Conservation (phyloP, 2,888 invertebrate genomes). For the Luperina testacea region DNA sequence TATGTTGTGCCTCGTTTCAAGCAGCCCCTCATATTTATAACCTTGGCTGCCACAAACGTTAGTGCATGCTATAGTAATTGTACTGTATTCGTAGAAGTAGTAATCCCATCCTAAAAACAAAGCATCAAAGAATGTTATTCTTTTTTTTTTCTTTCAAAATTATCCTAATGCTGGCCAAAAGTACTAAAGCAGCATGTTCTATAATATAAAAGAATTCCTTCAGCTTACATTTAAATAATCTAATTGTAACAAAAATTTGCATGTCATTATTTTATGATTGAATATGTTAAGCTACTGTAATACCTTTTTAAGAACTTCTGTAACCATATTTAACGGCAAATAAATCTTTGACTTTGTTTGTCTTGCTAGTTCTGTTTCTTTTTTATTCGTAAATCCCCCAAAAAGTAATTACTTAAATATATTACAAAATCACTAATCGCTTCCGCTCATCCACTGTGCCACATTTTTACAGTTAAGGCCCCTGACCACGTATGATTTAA, state of each 20-base stretch:
- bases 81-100: no score
- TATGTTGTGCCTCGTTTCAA: no score
- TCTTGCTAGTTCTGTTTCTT: not conserved
- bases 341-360: no score
- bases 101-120: not conserved
- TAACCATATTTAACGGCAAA: no score
- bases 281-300: no score
- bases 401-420: not conserved
- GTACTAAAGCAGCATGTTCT: not conserved
- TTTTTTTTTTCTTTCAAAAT: not conserved
- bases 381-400: not conserved
- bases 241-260: no score
- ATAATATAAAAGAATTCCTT: no score
- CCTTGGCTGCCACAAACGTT: not conserved
- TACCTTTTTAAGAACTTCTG: no score
- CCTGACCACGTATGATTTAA: constrained; percentile 83
- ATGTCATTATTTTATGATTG: no score
- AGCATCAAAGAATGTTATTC: no score
- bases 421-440: constrained; percentile 57
- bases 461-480: constrained; percentile 81
- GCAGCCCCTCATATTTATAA: not conserved
- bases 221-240: no score
- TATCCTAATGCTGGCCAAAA: not conserved
- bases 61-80: not conserved
- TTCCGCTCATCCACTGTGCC: constrained; percentile 56